phyloP scores from a whole-genome alignment of 2,113 vertebrate species.

The Pelobates fuscus region DNA sequence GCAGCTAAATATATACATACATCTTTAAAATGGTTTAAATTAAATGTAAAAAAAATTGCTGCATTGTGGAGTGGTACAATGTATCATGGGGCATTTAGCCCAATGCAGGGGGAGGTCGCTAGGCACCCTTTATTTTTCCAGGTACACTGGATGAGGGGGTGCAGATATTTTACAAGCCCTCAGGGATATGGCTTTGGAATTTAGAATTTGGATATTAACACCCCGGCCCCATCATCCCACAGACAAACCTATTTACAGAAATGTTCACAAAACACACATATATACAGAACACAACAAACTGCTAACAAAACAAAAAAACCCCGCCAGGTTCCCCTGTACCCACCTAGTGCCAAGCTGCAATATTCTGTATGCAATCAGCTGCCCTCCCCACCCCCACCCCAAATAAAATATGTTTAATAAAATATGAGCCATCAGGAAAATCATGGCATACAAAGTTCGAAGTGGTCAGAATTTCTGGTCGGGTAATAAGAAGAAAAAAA shows the following conservation, averaged over 20 bases:
- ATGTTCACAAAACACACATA: conserved; percentile 9
- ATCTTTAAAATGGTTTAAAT: neutral
- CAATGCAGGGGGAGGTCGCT: neutral
- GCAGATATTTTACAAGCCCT: neutral
- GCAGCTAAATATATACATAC: too few species aligned
- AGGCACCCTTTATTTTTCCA: neutral
- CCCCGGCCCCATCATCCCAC: conserved; percentile 8
- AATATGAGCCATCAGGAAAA: too few species aligned
- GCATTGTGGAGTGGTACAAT: neutral
- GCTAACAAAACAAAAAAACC: neutral
- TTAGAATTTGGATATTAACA: conserved; percentile 5
- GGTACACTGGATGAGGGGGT: neutral
- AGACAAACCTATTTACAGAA: conserved; percentile 23
- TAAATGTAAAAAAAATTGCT: neutral
- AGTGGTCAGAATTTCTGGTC: too few species aligned
- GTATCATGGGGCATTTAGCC: neutral
- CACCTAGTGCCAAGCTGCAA: too few species aligned
- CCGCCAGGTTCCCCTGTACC: neutral
- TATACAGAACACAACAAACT: conserved; percentile 24
- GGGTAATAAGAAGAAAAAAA: too few species aligned
- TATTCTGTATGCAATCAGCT: too few species aligned
- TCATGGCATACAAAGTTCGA: too few species aligned
- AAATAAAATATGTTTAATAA: too few species aligned
- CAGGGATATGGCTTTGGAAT: conserved; percentile 45
- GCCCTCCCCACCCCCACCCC: neutral